Base-by-base conservation (phyloP, 1,140 invertebrate species). In the Phymorhynchus buccinoides region DNA sequence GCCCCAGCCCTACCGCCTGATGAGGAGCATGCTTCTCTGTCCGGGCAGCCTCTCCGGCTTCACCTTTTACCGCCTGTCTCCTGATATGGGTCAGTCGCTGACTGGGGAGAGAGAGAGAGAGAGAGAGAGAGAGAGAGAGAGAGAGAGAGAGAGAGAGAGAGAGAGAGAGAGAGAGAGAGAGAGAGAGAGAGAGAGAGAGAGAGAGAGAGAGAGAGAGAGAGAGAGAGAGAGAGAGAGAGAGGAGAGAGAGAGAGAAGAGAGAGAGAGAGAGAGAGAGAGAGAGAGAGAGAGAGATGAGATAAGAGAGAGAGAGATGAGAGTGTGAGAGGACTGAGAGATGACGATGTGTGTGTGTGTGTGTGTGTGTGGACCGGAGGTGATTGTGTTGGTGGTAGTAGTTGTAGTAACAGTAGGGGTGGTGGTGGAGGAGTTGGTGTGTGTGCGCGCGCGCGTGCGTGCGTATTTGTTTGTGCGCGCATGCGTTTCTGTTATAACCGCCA, bases 1-100 rank as follows among this genome's bases (percentile, higher is more conserved):
- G 77, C 93, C 93, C 0, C 85, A 89, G 14, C 93, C 93, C 0
- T 94, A 94, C 86, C 89, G 91, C 83, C 89, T 94, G 22, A 90
- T 93, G 89, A 86, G 89, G 39, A 92, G 89, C 68, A 93, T 93
- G 93, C 84, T 93, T 39, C 88, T 91, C 77, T 89, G 90, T 12
- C 90, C 92, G 41, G 91, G 91, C n/a, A 89, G 89, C 82, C 79
- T 93, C 68, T 91, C 90, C 35, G 92, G 92, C 30, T 93, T 91
- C 87, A 90, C 91, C 3, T 93, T 93, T 86, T 92, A 91, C 86
- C 86, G 91, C 37, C 86, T 88, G 1, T 27, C 56, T 62, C 56
- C 56, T 62, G 56, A 62, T 22, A 27, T 14, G 4, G 56, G 56
- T 62, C 4, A 27, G 56, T 27, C 4, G 22, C 0, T 62, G 56